Conservation (phyloP, 2,797 vertebrate genomes). For the Siniperca obscura region DNA sequence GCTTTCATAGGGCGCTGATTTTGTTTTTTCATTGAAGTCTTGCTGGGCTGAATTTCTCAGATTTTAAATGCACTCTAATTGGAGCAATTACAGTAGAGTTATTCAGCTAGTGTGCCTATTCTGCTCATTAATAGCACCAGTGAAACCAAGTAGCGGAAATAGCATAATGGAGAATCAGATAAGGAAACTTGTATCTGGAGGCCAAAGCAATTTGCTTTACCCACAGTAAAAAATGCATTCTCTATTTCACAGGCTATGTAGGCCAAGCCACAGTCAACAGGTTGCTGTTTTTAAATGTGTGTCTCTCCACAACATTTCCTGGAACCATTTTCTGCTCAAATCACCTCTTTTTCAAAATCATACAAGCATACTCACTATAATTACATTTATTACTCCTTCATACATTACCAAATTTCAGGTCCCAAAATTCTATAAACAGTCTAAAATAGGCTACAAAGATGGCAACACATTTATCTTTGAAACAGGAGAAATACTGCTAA, state of each 20-base stretch:
- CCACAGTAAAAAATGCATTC: constrained; percentile 51
- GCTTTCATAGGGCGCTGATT: constrained; percentile 4
- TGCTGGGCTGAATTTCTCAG: constrained; percentile 34
- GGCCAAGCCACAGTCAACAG: constrained; percentile 31
- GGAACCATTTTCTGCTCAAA: constrained; percentile 5
- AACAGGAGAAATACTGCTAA: background rate
- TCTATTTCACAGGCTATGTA: constrained; percentile 47
- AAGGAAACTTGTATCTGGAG: constrained; percentile 52
- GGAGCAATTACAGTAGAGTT: constrained; percentile 58
- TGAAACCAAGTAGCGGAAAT: constrained; percentile 61
- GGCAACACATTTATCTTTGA: background rate
- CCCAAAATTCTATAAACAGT: background rate
- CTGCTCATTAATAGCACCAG: constrained; percentile 62
- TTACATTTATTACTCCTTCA: background rate
- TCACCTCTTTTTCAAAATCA: background rate
- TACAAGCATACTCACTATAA: background rate
- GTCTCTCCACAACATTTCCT: constrained; percentile 15
- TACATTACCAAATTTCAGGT: background rate
- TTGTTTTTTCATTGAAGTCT: constrained; percentile 5
- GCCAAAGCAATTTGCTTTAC: constrained; percentile 38
- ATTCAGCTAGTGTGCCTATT: constrained; percentile 46
- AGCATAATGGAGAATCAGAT: constrained; percentile 71
- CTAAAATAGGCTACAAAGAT: background rate
- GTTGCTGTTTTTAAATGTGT: constrained; percentile 15
- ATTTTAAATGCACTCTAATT: constrained; percentile 67